These are phyloP conservation scores for Pseudochromis fuscus DNA, from an alignment of 2,797 vertebrate genomes.

Conservation along the genomic window DNA sequence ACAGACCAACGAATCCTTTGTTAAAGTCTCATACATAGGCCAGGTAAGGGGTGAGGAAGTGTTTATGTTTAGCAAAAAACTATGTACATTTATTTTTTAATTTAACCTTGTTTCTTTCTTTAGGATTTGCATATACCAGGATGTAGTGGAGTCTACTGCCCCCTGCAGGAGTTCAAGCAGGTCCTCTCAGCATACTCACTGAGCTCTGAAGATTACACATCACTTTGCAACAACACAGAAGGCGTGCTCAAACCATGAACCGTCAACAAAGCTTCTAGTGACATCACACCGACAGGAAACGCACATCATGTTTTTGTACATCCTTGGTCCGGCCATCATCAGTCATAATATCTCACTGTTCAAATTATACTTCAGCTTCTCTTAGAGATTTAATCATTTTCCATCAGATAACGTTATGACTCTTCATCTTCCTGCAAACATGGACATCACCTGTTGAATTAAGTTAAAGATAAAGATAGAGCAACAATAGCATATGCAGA, in stretches of 20 bases:
- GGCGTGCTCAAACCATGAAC: conserved; percentile 59
- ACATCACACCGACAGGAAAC: not conserved
- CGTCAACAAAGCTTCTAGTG: conserved; percentile 13
- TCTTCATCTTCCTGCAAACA: not conserved
- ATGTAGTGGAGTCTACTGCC: conserved; percentile 90
- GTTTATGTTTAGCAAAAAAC: not conserved
- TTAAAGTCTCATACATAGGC: conserved; percentile 89
- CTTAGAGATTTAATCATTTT: not conserved
- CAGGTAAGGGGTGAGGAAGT: conserved; percentile 82
- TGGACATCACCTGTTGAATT: conserved; percentile 1
- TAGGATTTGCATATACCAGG: conserved; percentile 91
- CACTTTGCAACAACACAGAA: conserved; percentile 81
- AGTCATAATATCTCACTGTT: conserved; percentile 16
- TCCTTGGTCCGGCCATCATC: conserved; percentile 38
- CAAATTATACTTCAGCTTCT: not conserved
- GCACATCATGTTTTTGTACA: conserved; percentile 3
- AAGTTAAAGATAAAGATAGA: not conserved
- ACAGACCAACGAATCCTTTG: conserved; percentile 88
- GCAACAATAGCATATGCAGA: conserved; percentile 7
- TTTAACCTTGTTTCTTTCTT: conserved; percentile 28
- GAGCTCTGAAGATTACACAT: conserved; percentile 83
- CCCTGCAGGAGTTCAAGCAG: conserved; percentile 90
- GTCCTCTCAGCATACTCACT: conserved; percentile 83
- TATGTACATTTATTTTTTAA: not conserved
- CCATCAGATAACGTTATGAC: not conserved